Evolutionary conservation across 2,113 vertebrate genomes (phyloP).

Genomic region (Rhinolophus sinicus): DNA sequence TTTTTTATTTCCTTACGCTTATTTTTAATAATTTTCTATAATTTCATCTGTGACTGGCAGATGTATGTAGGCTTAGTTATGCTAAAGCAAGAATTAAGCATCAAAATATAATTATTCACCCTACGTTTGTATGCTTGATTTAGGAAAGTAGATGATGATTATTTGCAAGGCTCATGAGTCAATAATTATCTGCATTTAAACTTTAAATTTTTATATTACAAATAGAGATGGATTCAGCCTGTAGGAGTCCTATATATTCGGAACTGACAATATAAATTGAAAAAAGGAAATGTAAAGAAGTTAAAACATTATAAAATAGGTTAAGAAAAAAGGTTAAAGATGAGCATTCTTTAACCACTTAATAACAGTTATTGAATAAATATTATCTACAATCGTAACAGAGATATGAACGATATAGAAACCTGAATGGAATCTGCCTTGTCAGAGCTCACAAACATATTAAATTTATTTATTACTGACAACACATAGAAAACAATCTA

Average conservation of each 20-base stretch:
- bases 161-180: slow-evolving; percentile 32
- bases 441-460: background rate
- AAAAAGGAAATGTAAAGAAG: background rate
- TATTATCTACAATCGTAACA: background rate
- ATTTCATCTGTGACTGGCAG: slow-evolving; percentile 58
- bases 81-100: slow-evolving; percentile 59
- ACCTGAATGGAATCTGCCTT: background rate
- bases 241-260: background rate
- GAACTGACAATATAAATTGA: background rate
- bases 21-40: slow-evolving; percentile 65
- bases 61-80: slow-evolving; percentile 59
- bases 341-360: background rate
- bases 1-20: slow-evolving; percentile 42
- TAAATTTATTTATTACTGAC: background rate
- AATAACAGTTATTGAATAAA: background rate
- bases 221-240: slow-evolving; percentile 3
- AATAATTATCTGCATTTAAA: slow-evolving; percentile 33
- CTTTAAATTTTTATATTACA: background rate
- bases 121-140: slow-evolving; percentile 42
- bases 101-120: slow-evolving; percentile 51
- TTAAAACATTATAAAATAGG: background rate
- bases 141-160: slow-evolving; percentile 51
- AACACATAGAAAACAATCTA: background rate
- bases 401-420: background rate
- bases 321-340: background rate